phyloP scores from a whole-genome alignment of 2,113 vertebrate genomes.

The Phyllostomus discolor region DNA sequence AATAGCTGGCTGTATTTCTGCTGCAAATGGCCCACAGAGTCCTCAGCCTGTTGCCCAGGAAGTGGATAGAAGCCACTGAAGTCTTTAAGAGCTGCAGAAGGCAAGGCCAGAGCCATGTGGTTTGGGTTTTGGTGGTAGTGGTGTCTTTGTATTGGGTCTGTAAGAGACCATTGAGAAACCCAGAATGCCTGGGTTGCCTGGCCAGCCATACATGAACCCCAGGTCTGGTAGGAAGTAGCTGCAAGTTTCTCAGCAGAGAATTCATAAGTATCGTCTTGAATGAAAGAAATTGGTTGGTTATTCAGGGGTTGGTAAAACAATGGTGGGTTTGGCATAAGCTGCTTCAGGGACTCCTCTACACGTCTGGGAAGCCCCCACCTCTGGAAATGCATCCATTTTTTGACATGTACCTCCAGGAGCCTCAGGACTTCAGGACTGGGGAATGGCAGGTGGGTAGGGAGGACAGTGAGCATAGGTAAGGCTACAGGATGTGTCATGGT shows the following conservation, averaged over 20 bases:
- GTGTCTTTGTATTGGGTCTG: background rate
- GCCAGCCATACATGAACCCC: background rate
- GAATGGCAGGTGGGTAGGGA: background rate
- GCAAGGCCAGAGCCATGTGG: background rate
- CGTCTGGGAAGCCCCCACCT: constrained; percentile 67
- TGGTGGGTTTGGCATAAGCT: constrained; percentile 21
- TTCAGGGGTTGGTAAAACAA: background rate
- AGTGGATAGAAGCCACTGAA: background rate
- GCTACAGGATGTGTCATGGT: background rate
- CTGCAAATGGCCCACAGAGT: background rate
- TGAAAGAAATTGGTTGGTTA: background rate
- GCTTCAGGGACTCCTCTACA: constrained; percentile 57
- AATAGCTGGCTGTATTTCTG: constrained; percentile 46
- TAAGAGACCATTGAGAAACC: constrained; percentile 49
- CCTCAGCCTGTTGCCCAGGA: background rate
- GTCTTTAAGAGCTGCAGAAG: background rate
- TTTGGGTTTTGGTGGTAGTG: background rate
- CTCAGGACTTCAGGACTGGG: constrained; percentile 24
- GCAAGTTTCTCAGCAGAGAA: background rate
- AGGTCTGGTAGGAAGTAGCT: background rate
- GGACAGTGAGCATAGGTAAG: background rate
- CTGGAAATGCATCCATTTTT: constrained; percentile 63
- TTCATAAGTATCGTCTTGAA: background rate
- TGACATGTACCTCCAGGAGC: constrained; percentile 59
- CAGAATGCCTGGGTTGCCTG: constrained; percentile 50